Evolutionary conservation across 2,888 invertebrate genomes (phyloP), one percentile per base, ranked within the genome.

Genomic region (Anoplius nigerrimus): DNA sequence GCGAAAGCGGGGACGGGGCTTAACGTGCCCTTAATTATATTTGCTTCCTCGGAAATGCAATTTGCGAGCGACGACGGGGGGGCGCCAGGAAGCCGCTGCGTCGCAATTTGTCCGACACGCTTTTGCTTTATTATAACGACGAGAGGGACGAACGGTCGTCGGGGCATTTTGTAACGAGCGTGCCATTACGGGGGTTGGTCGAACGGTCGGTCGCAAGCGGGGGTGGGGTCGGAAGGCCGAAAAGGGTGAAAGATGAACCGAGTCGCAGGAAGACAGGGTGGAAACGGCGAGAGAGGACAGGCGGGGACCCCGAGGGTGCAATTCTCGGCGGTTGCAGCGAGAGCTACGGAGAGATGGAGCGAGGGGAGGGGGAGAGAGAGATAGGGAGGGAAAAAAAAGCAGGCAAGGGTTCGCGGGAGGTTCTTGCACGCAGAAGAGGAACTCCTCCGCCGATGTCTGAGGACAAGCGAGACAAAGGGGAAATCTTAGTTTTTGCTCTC

Each of bases 381-480:
- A 48, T 6, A 48, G 20, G 1, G 48, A 48, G 20, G 2, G 11
- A 34, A 13, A 34, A 13, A 6, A 34, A 15, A 20, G 48, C 15
- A n/a, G 48, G 48, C 18, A 48, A 48, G 48, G 34, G 34, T 34
- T 34, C 34, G 34, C 34, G 34, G 34, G 64, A 59, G 63, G 68
- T 64, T 69, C 63, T 63, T 68, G 62, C 48, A 68, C 67, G 65
- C 46, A 55, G 22, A 60, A 61, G 60, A 57, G 59, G 59, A 22
- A 34, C 22, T 61, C 57, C 63, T 71, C 57, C 66, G 72, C 57
- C 63, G 20, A 71, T 54, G 63, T 63, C 57, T 55, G 57, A 51
- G 54, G 43, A 16, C 15, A 54, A 21, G 27, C n/a, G 54, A 57
- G 59, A 72, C 67, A 67, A 67, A 64, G 61, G 27, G 22, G 34